A percentile compares a stretch with the other conserved stretches of the same genome.
These are phyloP conservation scores for Andrena cerasifolii DNA, from an alignment of 1,140 invertebrate genomes.

Conservation along the genomic window DNA sequence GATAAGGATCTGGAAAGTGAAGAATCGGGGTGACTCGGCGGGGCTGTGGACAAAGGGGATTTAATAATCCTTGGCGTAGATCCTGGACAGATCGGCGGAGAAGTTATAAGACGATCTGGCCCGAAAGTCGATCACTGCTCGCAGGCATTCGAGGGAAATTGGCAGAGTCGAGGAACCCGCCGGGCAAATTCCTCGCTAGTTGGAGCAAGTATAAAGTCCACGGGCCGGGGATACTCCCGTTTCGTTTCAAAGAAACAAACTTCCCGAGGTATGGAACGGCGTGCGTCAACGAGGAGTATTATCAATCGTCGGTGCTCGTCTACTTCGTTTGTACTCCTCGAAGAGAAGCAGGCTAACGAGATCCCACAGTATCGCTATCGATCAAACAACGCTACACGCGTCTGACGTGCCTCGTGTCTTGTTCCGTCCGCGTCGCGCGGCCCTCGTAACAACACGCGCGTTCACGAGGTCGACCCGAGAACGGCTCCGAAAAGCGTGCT, in stretches of 20 bases:
- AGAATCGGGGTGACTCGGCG: not conserved
- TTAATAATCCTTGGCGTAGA: not conserved
- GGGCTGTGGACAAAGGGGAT: not conserved
- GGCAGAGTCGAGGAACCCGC: not conserved
- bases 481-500: not conserved
- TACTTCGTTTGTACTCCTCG: not conserved
- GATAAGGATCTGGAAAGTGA: not conserved
- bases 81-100: not conserved
- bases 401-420: not conserved
- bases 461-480: not conserved
- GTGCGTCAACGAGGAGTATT: too few species aligned
- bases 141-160: not conserved
- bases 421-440: not conserved
- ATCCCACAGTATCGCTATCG: conserved; percentile 17
- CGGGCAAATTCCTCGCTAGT: not conserved
- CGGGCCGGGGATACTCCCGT: not conserved
- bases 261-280: not conserved
- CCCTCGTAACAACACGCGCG: too few species aligned
- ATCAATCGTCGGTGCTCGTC: too few species aligned
- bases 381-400: not conserved
- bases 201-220: not conserved
- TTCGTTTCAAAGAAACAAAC: not conserved
- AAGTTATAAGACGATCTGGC: not conserved
- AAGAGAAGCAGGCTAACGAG: conserved; percentile 6
- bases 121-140: not conserved